Base-by-base conservation (phyloP, 2,113 vertebrate species). In the Phainopepla nitens region DNA sequence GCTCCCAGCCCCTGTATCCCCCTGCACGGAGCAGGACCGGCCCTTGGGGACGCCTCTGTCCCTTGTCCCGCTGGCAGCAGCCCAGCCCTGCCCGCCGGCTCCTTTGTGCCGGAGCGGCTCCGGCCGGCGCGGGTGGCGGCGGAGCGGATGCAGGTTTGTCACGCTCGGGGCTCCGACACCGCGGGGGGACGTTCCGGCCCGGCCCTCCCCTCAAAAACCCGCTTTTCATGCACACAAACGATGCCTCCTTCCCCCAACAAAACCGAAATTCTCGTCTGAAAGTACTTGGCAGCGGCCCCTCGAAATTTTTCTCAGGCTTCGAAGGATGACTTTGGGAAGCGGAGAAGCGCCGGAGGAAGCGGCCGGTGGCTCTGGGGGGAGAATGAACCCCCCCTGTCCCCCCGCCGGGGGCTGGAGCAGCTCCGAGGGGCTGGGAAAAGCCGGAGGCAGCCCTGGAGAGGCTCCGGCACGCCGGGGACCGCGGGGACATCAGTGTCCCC, bases 111-210 rank as follows among this genome's bases (percentile, higher is more conserved):
- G 64, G 42, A 25, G 89, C 39, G 44, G 81, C 78, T 41, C 33
- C 27, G 8, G 90, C n/a, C 41, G 0, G 47, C 87, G 11, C 42
- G 0, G 36, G n/a, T 39, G 39, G 39, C 39, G 39, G 39, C 39
- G 39, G 16, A 77, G 89, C 94, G 68, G 96, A 94, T 91, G 69
- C 89, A 23, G 89, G 89, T 78, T 95, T 92, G 94, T 96, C 94
- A 95, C 65, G 44, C 80, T 84, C 28, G 65, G 94, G 86, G 58
- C 94, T 92, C 31, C 0, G 41, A 29, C 89, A 13, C 93, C 11
- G 4, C 91, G 77, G 94, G 91, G 91, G 89, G 73, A 92, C 44
- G 23, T 66, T 57, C 82, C 27, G 39, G 11, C 72, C 72, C 64
- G 29, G 57, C 75, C 68, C 94, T 76, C 36, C 90, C 77, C 78